These are phyloP conservation scores for Echinarachnius parma DNA, from an alignment of 53 echinoderm and acorn worm species.

Conservation along the genomic window DNA sequence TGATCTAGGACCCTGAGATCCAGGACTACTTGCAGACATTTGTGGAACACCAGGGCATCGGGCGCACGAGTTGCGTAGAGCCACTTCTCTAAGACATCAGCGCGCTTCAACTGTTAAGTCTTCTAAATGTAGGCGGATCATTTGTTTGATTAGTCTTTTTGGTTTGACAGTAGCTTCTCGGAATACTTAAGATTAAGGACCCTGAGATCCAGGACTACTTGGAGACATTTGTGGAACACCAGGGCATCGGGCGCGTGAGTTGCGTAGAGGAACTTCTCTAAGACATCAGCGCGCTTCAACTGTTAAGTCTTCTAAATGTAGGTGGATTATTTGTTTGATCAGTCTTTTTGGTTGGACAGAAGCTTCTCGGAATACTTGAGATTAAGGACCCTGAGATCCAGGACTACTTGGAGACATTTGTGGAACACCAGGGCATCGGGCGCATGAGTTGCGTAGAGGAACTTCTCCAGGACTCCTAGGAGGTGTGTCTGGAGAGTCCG, in stretches of 20 bases:
- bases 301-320: too few relatives aligned
- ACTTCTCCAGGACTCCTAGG: slow-evolving; percentile 66
- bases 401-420: slow-evolving; percentile 79
- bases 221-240: slow-evolving; percentile 81
- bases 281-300: too few relatives aligned
- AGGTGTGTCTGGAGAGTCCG: slow-evolving; percentile 73
- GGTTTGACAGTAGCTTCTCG: slow-evolving; percentile 64
- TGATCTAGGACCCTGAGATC: slow-evolving; percentile 68
- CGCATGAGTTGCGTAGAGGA: slow-evolving; percentile 84
- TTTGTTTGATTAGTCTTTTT: slow-evolving; percentile 6
- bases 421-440: slow-evolving; percentile 82
- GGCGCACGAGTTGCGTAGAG: slow-evolving; percentile 85
- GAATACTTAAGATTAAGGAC: slow-evolving; percentile 70
- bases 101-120: too few relatives aligned
- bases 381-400: slow-evolving; percentile 80
- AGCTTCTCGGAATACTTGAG: slow-evolving; percentile 82
- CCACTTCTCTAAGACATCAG: slow-evolving; percentile 82
- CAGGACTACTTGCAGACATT: slow-evolving; percentile 69
- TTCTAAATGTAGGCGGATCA: too few relatives aligned
- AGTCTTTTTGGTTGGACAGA: slow-evolving; percentile 55
- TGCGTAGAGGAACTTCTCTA: slow-evolving; percentile 82
- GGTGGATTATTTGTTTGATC: too few relatives aligned
- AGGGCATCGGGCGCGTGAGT: slow-evolving; percentile 82
- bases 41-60: slow-evolving; percentile 78
- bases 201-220: slow-evolving; percentile 65